Percentiles rank a stretch among this genome's conserved stretches.
These are phyloP conservation scores for Acanthococcus lagerstroemiae DNA, from an alignment of 2,888 invertebrate genomes.

Conservation along the genomic window DNA sequence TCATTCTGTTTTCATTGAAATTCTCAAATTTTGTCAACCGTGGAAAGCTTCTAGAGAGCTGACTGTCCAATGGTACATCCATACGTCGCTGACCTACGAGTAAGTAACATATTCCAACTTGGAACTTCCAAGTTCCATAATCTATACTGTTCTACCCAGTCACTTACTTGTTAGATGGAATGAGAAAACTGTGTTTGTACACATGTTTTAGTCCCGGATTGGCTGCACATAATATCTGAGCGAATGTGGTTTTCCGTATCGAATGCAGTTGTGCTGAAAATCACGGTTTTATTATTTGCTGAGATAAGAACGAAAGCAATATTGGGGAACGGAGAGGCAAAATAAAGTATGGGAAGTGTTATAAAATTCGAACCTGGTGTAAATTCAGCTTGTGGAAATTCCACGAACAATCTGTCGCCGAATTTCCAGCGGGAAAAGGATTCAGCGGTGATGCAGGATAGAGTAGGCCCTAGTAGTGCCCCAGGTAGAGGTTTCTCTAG, in stretches of 20 bases:
- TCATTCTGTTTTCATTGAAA: no score
- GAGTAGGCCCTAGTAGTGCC: conserved; percentile 72
- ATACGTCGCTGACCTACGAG: no score
- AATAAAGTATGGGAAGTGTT: neutral
- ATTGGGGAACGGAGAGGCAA: neutral
- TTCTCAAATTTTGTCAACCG: no score
- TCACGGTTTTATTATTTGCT: neutral
- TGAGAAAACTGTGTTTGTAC: neutral
- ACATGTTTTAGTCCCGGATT: conserved; percentile 40
- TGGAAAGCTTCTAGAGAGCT: no score
- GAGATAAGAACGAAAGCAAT: neutral
- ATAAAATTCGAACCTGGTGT: neutral
- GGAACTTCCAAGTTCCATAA: no score
- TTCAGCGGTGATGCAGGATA: conserved; percentile 71
- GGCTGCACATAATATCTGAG: conserved; percentile 68
- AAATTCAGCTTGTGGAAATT: conserved; percentile 44
- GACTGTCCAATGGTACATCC: no score
- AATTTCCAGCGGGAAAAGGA: conserved; percentile 75
- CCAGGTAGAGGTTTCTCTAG: conserved; percentile 65
- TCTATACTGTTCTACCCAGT: no score
- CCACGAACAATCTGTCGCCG: conserved; percentile 78
- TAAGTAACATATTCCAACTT: no score
- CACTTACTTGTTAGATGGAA: no score
- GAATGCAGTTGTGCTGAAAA: conserved; percentile 54
- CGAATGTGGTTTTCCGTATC: conserved; percentile 63